Conservation (phyloP, 2,797 vertebrate species). For the Oreochromis mossambicus region DNA sequence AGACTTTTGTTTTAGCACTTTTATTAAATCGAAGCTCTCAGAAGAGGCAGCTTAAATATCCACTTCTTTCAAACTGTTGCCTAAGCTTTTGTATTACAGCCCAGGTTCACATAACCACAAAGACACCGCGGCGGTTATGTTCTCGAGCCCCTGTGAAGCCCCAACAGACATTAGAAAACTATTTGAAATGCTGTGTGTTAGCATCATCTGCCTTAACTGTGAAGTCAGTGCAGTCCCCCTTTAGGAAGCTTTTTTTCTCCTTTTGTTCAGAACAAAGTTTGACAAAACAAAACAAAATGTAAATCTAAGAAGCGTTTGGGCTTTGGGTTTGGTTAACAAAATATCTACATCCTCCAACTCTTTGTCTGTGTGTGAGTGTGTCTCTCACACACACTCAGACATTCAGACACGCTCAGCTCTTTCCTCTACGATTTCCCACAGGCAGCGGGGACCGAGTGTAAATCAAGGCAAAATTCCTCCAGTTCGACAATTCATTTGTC, state of each 20-base stretch:
- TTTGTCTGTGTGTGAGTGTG: not conserved
- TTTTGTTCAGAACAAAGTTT: not conserved
- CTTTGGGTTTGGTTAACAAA: not conserved
- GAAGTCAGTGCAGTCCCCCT: not conserved
- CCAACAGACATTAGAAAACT: not conserved
- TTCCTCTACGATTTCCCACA: conserved; percentile 33
- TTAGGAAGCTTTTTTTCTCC: not conserved
- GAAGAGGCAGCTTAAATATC: not conserved
- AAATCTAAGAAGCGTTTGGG: not conserved
- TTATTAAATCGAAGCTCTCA: not conserved
- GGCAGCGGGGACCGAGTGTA: conserved; percentile 47
- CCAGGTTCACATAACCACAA: not conserved
- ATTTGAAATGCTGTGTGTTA: not conserved
- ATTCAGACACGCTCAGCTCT: not conserved
- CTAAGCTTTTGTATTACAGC: not conserved
- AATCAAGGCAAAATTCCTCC: conserved; percentile 68
- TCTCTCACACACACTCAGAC: not conserved
- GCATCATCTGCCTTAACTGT: not conserved
- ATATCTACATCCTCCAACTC: not conserved
- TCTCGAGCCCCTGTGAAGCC: not conserved
- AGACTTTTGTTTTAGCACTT: not conserved
- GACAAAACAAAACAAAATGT: not conserved
- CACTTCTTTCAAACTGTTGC: not conserved
- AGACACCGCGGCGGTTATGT: not conserved
- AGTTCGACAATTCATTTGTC: conserved; percentile 70